These are phyloP conservation scores for Albula goreensis DNA, from an alignment of 2,113 vertebrate genomes.

Conservation along the genomic window DNA sequence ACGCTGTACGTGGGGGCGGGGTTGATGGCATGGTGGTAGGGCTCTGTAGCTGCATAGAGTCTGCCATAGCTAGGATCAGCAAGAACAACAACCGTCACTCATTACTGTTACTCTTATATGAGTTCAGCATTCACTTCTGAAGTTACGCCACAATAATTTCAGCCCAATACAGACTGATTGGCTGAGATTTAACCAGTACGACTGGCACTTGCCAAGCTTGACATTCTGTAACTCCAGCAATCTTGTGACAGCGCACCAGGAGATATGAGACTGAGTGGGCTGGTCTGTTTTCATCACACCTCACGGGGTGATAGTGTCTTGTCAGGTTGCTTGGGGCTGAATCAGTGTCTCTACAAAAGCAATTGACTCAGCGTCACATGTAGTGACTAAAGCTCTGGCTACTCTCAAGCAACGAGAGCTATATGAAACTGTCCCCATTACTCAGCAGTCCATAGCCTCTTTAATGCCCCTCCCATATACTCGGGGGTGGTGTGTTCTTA, in stretches of 20 bases:
- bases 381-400: neutral
- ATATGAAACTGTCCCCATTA: neutral
- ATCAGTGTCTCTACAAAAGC: constrained; percentile 46
- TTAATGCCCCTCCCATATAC: neutral
- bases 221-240: neutral
- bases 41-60: constrained; percentile 91
- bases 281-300: constrained; percentile 53
- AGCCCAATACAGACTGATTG: neutral
- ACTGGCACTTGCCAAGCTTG: neutral
- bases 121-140: neutral
- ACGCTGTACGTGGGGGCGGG: constrained; percentile 90
- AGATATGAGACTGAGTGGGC: neutral
- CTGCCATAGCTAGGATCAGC: constrained; percentile 83
- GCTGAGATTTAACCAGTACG: neutral
- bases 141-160: neutral
- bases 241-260: neutral
- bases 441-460: neutral
- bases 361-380: neutral
- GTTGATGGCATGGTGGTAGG: constrained; percentile 89
- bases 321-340: constrained; percentile 50
- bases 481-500: constrained; percentile 55
- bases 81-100: neutral
- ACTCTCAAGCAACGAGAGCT: neutral
- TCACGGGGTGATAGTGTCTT: constrained; percentile 54
- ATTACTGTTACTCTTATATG: neutral